phyloP scores from a whole-genome alignment of 2,113 vertebrate genomes.

The Salvator merianae region DNA sequence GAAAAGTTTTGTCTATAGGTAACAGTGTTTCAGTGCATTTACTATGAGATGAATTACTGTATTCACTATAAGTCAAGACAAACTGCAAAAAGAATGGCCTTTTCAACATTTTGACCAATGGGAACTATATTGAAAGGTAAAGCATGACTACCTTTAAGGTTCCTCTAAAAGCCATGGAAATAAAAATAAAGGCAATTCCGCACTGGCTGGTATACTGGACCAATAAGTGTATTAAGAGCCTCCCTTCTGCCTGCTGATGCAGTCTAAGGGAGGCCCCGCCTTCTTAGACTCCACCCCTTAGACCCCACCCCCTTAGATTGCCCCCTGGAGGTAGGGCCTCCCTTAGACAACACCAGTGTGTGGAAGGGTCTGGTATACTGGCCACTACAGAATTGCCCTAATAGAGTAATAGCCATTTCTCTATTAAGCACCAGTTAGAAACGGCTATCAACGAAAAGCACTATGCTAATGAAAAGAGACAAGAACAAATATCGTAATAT shows the following conservation, averaged over 20 bases:
- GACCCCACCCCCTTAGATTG: too few relatives aligned
- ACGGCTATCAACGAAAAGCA: conserved; percentile 24
- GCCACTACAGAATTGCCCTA: too few relatives aligned
- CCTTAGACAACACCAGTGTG: too few relatives aligned
- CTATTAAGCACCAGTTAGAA: background rate
- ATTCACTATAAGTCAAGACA: background rate
- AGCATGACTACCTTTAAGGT: background rate
- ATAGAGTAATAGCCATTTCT: too few relatives aligned
- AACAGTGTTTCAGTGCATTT: background rate
- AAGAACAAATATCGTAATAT: background rate
- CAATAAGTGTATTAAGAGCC: too few relatives aligned
- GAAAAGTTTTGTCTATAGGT: background rate
- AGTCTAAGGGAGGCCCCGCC: too few relatives aligned
- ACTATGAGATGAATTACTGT: background rate
- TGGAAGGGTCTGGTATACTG: too few relatives aligned
- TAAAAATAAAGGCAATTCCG: background rate
- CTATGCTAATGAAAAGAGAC: conserved; percentile 6
- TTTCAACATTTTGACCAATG: background rate
- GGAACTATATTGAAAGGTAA: conserved; percentile 30
- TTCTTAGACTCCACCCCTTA: too few relatives aligned
- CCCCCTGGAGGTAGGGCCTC: too few relatives aligned
- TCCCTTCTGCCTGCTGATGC: too few relatives aligned
- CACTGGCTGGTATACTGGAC: too few relatives aligned
- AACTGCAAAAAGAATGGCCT: background rate
- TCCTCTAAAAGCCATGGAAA: background rate